phyloP scores from a whole-genome alignment of 2,113 vertebrate genomes.

The Picathartes gymnocephalus region DNA sequence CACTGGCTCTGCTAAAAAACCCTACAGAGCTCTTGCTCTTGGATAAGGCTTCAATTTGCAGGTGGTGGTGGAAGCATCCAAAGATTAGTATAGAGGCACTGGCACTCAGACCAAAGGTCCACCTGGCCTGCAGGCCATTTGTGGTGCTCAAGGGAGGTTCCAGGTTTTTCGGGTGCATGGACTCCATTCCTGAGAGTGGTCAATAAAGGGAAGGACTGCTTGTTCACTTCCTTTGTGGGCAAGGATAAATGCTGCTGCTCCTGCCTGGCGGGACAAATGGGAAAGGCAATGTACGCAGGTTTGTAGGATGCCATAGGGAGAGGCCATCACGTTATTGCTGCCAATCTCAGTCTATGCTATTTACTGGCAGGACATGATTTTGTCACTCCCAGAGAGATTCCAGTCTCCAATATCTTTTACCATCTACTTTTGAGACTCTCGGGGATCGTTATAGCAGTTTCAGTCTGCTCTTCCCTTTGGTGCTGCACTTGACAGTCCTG shows the following conservation, averaged over 20 bases:
- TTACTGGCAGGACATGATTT: neutral
- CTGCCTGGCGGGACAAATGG: conserved; percentile 38
- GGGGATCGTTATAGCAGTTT: neutral
- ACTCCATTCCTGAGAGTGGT: conserved; percentile 25
- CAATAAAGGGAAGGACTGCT: neutral
- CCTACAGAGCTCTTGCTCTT: neutral
- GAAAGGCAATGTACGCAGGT: neutral
- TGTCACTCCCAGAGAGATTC: conserved; percentile 10
- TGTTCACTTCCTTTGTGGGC: conserved; percentile 40
- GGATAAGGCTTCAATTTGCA: neutral
- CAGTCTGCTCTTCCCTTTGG: neutral
- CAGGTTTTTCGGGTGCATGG: neutral
- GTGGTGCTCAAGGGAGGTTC: neutral
- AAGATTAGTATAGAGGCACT: neutral
- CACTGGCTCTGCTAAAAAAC: neutral
- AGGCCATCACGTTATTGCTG: neutral
- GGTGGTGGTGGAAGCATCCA: neutral
- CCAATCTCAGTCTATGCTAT: neutral
- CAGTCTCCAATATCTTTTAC: neutral
- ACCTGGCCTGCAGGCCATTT: neutral
- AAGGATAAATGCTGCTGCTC: conserved; percentile 52
- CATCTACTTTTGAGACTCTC: neutral
- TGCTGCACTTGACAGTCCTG: neutral
- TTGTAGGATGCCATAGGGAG: neutral
- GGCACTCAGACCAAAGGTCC: conserved; percentile 9